Evolutionary conservation across 2,888 invertebrate genomes (phyloP), one percentile per base, ranked within the genome.

Genomic region (Pyrrhosoma nymphula): DNA sequence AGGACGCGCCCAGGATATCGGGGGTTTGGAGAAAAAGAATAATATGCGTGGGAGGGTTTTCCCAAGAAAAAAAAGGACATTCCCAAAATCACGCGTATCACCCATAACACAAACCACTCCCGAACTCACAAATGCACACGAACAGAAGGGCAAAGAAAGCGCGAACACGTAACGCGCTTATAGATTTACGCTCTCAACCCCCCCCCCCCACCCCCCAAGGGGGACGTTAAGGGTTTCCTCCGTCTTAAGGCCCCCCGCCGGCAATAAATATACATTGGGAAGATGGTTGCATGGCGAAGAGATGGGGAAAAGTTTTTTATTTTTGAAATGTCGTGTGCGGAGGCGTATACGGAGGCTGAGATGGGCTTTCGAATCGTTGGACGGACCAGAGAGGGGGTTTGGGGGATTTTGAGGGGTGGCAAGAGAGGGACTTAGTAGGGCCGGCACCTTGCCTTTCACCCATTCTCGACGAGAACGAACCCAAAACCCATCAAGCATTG

Each of bases 191-290:
- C 82, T 30, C 35, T 35, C 82, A 12, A 23, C 14, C 35, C 16
- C 82, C 16, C 3, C 14, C 10, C 69, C 1, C 69, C 18, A 30
- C 35, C 16, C 82, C 82, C 35, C 82, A 30, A 4, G 82, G 82
- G 82, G 35, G 16, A 26, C 82, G 35, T 82, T 82, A 82, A 82
- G 35, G 82, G 18, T 82, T 69, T 82, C 18, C 16, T 60, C 20
- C 60, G 18, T 16, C 18, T n/a, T 82, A 82, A 82, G 82, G 82
- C 82, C 93, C 63, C 47, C 60, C 26, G 93, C 93, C 69, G 93
- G 63, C 93, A 63, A 93, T 93, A 93, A 93, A 93, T 93, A 93
- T 93, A 93, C 93, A 93, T 93, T 69, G 93, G 63, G 93, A 69
- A 93, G 93, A 93, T 69, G 93, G 69, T 75, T 82, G 82, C 82